A percentile compares a stretch with the other conserved stretches of the same genome.
phyloP scores from a whole-genome alignment of 2,113 vertebrate genomes.

The Anarhynchus alexandrinus region DNA sequence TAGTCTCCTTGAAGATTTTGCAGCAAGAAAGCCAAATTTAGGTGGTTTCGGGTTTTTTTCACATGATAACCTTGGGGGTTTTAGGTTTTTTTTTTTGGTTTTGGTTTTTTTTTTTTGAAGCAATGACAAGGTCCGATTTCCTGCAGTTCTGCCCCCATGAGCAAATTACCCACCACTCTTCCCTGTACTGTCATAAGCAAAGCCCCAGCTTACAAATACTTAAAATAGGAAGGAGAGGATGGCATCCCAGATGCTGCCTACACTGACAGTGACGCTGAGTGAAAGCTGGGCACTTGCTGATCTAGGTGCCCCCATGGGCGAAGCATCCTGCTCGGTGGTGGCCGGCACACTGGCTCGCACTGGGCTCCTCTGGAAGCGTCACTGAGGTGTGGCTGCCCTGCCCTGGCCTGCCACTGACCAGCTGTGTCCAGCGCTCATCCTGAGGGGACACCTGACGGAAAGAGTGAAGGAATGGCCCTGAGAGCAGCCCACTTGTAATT shows the following conservation, averaged over 20 bases:
- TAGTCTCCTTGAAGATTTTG: background rate
- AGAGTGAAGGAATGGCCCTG: background rate
- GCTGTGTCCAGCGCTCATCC: background rate
- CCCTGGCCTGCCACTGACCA: background rate
- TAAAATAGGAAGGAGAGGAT: background rate
- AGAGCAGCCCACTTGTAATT: background rate
- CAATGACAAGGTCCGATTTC: background rate
- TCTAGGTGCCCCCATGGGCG: fast-evolving
- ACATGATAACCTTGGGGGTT: background rate
- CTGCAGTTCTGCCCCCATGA: background rate
- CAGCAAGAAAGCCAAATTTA: background rate
- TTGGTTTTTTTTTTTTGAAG: background rate
- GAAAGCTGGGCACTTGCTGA: background rate
- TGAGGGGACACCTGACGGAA: background rate
- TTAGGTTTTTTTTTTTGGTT: fast-evolving
- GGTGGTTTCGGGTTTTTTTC: background rate
- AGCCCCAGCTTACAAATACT: background rate
- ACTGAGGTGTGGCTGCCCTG: background rate
- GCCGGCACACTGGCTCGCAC: background rate
- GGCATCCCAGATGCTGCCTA: background rate
- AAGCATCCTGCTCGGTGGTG: background rate
- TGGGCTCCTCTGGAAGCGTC: background rate
- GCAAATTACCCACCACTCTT: background rate
- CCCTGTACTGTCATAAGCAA: background rate
- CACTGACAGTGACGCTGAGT: no score